phyloP scores from a whole-genome alignment of 2,797 vertebrate genomes.

The Paedocypris micromegethes region DNA sequence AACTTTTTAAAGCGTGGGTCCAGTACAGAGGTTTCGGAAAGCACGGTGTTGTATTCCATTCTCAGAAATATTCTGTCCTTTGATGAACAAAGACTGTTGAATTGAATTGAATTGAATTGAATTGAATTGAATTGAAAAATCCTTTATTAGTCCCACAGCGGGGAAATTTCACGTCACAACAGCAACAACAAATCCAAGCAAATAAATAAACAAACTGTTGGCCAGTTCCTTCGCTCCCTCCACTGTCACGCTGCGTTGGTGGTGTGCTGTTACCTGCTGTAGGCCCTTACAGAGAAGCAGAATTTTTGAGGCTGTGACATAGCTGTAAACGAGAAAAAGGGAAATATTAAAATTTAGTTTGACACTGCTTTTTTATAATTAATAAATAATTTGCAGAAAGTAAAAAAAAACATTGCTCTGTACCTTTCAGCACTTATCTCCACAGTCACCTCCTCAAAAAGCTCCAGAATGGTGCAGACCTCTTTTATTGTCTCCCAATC shows the following conservation, averaged over 20 bases:
- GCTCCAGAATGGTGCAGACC: constrained; percentile 17
- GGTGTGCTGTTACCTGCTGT: neutral
- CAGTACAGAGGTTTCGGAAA: no score
- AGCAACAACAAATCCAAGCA: no score
- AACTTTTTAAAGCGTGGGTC: constrained; percentile 30
- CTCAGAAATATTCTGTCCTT: constrained; percentile 33
- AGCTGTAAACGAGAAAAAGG: neutral
- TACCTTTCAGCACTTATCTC: constrained; percentile 39
- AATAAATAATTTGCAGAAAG: constrained; percentile 3
- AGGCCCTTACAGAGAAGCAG: constrained; percentile 10
- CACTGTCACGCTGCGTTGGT: neutral
- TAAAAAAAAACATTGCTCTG: neutral
- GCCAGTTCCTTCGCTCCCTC: neutral
- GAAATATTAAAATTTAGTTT: constrained; percentile 3
- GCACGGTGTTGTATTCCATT: no score
- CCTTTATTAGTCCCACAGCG: no score
- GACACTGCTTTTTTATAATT: neutral
- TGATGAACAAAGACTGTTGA: constrained; percentile 9
- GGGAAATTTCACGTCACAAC: no score
- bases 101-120: no score
- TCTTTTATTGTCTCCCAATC: constrained; percentile 4
- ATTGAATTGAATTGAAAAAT: no score
- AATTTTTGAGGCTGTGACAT: constrained; percentile 23
- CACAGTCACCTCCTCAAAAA: constrained; percentile 43
- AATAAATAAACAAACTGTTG: no score